Base-by-base conservation (phyloP, 35 echinoderm and acorn worm genomes). In the Eucidaris tribuloides region DNA sequence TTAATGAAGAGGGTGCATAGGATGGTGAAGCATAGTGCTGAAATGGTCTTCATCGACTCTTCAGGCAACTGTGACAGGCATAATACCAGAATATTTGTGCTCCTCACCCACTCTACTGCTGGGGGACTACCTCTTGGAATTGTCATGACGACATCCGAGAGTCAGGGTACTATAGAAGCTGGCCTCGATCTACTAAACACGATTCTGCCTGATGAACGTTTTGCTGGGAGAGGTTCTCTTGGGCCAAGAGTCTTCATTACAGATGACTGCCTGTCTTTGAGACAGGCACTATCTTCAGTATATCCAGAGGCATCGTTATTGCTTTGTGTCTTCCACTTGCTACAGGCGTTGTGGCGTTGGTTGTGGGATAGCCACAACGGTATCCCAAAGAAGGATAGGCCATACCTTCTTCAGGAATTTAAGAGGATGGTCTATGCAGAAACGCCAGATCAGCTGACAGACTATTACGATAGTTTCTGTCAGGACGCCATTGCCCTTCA, bases 1-100 rank as follows among this genome's bases (percentile, higher is more conserved):
- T 15, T 90, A 18, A 90, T 85, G 81, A 85, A 90, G 66, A 52
- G 88, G 40, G 88, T 85, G 9, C 66, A 77, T 29, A 52, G 20
- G 25, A 29, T 46, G 7, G 1, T 84, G 15, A 68, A 50, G 42
- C 77, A 63, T 18, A 81, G 85, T 66, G 77, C 39, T 20, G 76
- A 88, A 43, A 37, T 86, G 71, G 22, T 86, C 1, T 86, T 86
- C 34, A 20, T 88, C 13, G 78, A 81, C 11, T 88, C 76, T 3
- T 77, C 24, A 22, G 77, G 43, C 3, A 55, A 61, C 27, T 25
- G 45, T 9, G 42, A 88, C 6, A 30, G 39, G 3, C 55, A 63
- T 34, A 45, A 52, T 2, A 42, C 70, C 37, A 20, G 81, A n/a
- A 46, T 91, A 35, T 86, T 81, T 41, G 27, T 86, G 5, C 14